Evolutionary conservation across 2,888 invertebrate species (phyloP), one percentile per base, ranked within the genome.

Genomic region (Peribatodes rhomboidaria): DNA sequence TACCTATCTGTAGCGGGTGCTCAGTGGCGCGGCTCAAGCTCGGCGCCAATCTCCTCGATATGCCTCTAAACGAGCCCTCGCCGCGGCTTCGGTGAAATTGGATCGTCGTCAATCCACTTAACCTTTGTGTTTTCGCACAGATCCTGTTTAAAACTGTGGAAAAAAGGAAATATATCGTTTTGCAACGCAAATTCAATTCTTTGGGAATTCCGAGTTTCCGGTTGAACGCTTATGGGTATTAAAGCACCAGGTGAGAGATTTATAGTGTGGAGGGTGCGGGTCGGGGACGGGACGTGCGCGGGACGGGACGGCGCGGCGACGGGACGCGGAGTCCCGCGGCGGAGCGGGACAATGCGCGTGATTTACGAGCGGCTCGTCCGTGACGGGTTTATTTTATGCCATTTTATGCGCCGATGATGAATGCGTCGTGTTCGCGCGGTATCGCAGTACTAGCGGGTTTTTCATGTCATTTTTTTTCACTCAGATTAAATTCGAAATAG

Each of bases 281-380:
- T 35, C 27, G 52, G n/a, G 31, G 27, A 27, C 27, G 27, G 27
- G 7, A 52, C 46, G 57, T 37, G 41, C 8, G 33, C 22, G 20
- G 42, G 3, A 14, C 59, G 58, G 37, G 58, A 27, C 27, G 22
- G 27, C 10, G 16, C 16, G 16, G 49, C 31, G 53, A 14, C 39
- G 57, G 44, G 56, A 33, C 20, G 1, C n/a, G 10, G 20, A 0
- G 35, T 16, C 20, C 27, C 47, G 47, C 27, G 42, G 20, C n/a
- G 44, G 33, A 8, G 18, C 42, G 67, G 18, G 46, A 66, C 67
- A 68, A 64, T 67, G 70, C 50, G 61, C 67, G 67, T 75, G 78
- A 79, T 79, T 74, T 74, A 78, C 64, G 74, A 49, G 60, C 52
- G 52, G 60, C 60, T 63, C 57, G 47, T 61, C 66, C 46, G 63